These are phyloP conservation scores for Mesodorylaimus sp. DNA, from an alignment of 2,888 invertebrate species.

Conservation along the genomic window DNA sequence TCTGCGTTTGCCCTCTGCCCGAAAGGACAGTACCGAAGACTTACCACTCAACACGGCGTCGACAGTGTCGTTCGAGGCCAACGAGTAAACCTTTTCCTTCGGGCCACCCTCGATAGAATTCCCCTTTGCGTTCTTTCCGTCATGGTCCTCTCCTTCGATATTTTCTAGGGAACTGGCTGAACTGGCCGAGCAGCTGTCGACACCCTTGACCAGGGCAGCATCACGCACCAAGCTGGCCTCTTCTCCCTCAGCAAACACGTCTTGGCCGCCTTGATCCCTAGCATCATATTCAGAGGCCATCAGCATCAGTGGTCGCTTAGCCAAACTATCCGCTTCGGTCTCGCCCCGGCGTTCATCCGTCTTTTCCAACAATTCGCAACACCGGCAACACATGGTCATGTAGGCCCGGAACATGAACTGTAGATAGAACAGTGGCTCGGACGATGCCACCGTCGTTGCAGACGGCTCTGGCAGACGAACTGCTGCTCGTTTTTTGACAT, in stretches of 20 bases:
- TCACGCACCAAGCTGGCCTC: neutral
- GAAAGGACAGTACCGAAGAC: neutral
- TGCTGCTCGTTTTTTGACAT: neutral
- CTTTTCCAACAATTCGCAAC: too few species aligned
- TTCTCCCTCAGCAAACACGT: neutral
- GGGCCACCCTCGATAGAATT: conserved; percentile 10
- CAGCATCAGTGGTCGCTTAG: too few species aligned
- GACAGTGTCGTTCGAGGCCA: conserved; percentile 37
- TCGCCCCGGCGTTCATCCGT: too few species aligned
- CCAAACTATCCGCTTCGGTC: too few species aligned
- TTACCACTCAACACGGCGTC: conserved; percentile 37
- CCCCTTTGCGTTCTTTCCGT: too few species aligned
- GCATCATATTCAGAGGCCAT: neutral
- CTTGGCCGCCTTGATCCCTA: neutral
- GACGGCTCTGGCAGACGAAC: neutral
- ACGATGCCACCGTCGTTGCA: neutral
- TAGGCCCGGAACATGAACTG: neutral
- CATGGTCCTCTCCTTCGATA: conserved; percentile 3
- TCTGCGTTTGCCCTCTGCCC: too few species aligned
- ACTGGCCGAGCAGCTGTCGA: neutral
- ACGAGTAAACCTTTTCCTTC: conserved; percentile 32
- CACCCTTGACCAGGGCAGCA: neutral
- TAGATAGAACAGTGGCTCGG: neutral
- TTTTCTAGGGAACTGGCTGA: neutral
- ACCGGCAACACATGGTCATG: conserved; percentile 9